These are phyloP conservation scores for Falco rusticolus DNA, from an alignment of 2,797 vertebrate genomes.

Conservation along the genomic window DNA sequence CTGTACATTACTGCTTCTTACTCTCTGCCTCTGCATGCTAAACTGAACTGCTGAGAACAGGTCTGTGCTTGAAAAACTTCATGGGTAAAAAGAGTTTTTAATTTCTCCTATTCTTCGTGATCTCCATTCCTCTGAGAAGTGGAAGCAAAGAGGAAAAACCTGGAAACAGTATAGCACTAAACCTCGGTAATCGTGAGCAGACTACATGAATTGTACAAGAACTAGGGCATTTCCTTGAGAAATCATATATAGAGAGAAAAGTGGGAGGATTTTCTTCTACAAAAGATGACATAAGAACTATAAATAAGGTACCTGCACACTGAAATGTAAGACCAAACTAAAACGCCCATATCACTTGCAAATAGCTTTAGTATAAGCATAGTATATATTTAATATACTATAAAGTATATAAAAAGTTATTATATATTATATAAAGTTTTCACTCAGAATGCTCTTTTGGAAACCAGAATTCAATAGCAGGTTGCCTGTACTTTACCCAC, in stretches of 20 bases:
- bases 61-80: background rate
- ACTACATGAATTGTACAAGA: background rate
- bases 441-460: background rate
- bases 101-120: background rate
- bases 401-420: no score
- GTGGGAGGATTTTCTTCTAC: background rate
- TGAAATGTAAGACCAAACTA: background rate
- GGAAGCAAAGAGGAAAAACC: background rate
- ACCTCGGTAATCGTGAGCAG: background rate
- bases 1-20: background rate
- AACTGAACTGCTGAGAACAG: background rate
- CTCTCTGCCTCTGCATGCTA: background rate
- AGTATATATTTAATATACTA: background rate
- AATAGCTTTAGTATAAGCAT: background rate
- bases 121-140: background rate
- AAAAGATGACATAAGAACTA: background rate
- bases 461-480: background rate
- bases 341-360: background rate
- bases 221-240: background rate
- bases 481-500: slow-evolving; percentile 11
- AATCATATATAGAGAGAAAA: background rate
- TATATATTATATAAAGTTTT: background rate
- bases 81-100: background rate
- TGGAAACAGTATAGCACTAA: background rate
- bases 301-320: background rate